Conservation (phyloP, 2,113 vertebrate genomes). For the Pipra filicauda region DNA sequence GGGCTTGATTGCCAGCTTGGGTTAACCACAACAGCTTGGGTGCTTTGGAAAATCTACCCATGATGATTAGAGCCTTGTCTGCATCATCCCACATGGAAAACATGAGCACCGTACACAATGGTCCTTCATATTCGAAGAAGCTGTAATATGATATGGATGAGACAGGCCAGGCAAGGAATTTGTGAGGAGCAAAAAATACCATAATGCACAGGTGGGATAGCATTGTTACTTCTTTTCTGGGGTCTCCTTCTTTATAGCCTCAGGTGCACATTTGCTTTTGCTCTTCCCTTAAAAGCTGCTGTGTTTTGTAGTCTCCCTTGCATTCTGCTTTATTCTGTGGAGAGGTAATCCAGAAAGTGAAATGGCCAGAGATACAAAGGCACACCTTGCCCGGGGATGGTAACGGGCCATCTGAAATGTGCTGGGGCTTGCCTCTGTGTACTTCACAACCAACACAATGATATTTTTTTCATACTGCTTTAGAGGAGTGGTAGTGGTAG, state of each 20-base stretch:
- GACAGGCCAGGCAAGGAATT: neutral
- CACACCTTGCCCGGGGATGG: neutral
- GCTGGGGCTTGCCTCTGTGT: neutral
- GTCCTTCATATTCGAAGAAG: neutral
- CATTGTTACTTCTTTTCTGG: neutral
- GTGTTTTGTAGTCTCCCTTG: neutral
- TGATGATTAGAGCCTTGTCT: neutral
- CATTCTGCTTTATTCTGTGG: neutral
- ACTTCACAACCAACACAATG: neutral
- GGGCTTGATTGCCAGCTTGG: neutral
- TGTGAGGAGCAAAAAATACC: neutral
- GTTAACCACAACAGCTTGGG: neutral
- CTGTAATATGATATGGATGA: neutral
- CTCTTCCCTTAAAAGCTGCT: neutral
- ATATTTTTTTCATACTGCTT: neutral
- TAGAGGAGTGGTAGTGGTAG: neutral
- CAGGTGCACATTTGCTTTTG: neutral
- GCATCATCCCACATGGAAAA: neutral
- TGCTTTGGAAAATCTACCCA: neutral
- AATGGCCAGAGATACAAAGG: neutral
- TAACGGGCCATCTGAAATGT: neutral
- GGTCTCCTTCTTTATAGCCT: neutral
- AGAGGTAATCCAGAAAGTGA: neutral
- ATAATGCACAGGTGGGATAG: neutral
- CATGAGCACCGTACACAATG: fast-evolving